Percentiles rank a stretch among this genome's conserved stretches.
Evolutionary conservation across 2,888 invertebrate species (phyloP).

Genomic region (Ochropleura plecta): DNA sequence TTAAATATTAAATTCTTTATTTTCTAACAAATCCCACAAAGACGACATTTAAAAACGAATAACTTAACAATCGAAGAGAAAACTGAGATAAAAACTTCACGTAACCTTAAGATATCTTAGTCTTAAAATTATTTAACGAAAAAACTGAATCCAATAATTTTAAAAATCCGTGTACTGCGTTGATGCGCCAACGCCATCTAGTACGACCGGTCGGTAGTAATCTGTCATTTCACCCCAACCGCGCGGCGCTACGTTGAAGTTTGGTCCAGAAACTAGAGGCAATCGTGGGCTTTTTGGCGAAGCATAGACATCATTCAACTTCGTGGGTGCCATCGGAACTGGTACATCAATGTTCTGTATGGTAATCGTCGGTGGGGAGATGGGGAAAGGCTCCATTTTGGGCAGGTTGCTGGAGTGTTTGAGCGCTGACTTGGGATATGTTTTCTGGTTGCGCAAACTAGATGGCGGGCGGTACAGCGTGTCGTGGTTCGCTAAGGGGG

Average conservation of each 20-base stretch:
- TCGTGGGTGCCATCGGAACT: constrained; percentile 85
- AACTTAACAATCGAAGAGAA: constrained; percentile 34
- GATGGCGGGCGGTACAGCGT: constrained; percentile 89
- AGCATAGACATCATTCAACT: constrained; percentile 87
- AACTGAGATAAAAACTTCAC: constrained; percentile 40
- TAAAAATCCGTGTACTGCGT: constrained; percentile 89
- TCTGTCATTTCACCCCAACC: constrained; percentile 94
- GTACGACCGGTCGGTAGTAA: constrained; percentile 93
- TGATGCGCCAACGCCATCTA: constrained; percentile 89
- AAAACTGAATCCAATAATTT: constrained; percentile 57
- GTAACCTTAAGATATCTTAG: constrained; percentile 24
- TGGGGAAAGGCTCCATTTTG: constrained; percentile 88
- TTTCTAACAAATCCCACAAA: constrained; percentile 43
- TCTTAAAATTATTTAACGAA: constrained; percentile 59
- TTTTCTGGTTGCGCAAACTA: constrained; percentile 86
- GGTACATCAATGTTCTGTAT: constrained; percentile 81
- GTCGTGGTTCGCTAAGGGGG: constrained; percentile 87
- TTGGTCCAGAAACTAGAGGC: constrained; percentile 88
- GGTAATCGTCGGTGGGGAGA: constrained; percentile 81
- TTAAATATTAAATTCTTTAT: constrained; percentile 19
- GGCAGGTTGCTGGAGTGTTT: constrained; percentile 83
- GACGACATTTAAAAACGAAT: constrained; percentile 50
- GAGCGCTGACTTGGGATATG: constrained; percentile 86
- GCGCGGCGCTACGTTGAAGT: constrained; percentile 96
- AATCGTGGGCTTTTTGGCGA: constrained; percentile 84